Base-by-base conservation (phyloP, 2,113 vertebrate genomes). In the Alethe diademata region DNA sequence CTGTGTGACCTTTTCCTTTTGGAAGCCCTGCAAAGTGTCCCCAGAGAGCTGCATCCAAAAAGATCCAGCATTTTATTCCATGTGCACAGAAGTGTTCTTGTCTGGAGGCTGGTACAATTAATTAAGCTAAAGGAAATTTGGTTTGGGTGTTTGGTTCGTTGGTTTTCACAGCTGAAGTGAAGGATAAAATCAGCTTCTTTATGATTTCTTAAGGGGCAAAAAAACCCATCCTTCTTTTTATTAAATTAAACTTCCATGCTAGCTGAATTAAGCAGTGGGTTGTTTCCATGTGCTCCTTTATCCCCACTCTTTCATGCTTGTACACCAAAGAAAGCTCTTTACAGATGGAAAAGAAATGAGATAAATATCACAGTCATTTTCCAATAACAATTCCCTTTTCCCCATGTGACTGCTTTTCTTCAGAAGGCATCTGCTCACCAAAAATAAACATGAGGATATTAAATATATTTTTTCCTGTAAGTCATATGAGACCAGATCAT, bases 51-150 rank as follows among this genome's bases (percentile, higher is more conserved):
- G 69, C 33, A 33, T 60, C 69, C 84, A 61, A 71, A 93, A 78
- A 40, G 19, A 74, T 11, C 19, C 31, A 42, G 18, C 14, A 19
- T 48, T 79, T 92, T 42, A 84, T 87, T 92, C 79, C 28, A 3
- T 12, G 26, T 22, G 25, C 73, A 24, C 12, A 80, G 24, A 54
- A 56, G 47, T 31, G 26, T 19, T 71, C 69, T 84, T 81, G 31
- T 87, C 40, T 81, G 48, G 42, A 14, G 56, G 69, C 53, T 89
- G 72, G n/a, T 56, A 53, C 25, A 78, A 75, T 64, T 95, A 89
- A 96, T 93, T 90, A 82, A 92, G 23, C 58, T 47, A 69, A 88
- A 64, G 48, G 62, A 93, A 93, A 78, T 89, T 88, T 67, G n/a
- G 8, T 38, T 78, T 86, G 65, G 48, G 11, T 71, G 9, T 61